These are phyloP conservation scores for Eupsilia transversa DNA, from an alignment of 2,888 invertebrate genomes.

Conservation along the genomic window DNA sequence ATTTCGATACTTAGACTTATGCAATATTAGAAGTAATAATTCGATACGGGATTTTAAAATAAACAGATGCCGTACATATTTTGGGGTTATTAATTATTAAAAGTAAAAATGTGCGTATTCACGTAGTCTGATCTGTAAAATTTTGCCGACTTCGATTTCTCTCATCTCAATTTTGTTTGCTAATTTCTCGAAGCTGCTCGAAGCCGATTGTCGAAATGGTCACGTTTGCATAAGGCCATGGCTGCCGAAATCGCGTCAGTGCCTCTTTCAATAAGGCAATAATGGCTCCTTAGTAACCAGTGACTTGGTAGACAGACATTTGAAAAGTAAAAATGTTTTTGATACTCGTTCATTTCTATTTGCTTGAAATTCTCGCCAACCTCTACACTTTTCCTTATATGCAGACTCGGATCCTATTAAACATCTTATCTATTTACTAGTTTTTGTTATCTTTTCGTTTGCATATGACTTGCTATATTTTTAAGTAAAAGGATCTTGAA, in stretches of 20 bases:
- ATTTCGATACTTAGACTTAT: no score
- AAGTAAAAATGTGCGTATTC: conserved; percentile 4
- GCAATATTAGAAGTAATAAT: conserved; percentile 23
- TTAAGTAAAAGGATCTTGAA: not conserved
- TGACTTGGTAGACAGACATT: conserved; percentile 25
- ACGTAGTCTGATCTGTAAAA: conserved; percentile 25
- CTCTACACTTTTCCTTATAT: not conserved
- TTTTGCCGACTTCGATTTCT: conserved; percentile 59
- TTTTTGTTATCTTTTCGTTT: not conserved
- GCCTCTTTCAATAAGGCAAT: conserved; percentile 69
- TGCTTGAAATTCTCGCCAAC: not conserved
- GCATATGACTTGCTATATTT: not conserved
- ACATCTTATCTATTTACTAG: not conserved
- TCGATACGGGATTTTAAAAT: not conserved
- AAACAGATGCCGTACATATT: not conserved
- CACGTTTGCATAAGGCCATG: conserved; percentile 77
- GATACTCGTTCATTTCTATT: conserved; percentile 8
- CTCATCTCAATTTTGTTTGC: conserved; percentile 62
- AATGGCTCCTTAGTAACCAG: conserved; percentile 63
- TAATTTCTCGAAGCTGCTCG: conserved; percentile 68
- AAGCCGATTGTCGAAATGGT: conserved; percentile 69
- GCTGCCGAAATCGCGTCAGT: conserved; percentile 69
- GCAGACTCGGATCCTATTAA: not conserved
- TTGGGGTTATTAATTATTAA: not conserved
- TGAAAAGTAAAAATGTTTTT: conserved; percentile 24